Evolutionary conservation across 2,113 vertebrate genomes (phyloP).

Genomic region (Nicator chloris): DNA sequence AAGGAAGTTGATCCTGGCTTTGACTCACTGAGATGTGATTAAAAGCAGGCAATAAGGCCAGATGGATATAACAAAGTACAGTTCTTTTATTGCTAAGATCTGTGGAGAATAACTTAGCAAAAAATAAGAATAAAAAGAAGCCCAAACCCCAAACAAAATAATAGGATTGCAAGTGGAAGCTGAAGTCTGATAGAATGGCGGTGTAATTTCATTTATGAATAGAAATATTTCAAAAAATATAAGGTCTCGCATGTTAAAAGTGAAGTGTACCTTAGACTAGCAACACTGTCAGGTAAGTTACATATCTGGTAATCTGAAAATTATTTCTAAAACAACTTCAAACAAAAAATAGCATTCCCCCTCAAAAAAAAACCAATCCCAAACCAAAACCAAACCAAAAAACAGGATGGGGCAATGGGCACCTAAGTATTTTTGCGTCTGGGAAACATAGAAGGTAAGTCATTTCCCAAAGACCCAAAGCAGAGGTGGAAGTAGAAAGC

Average conservation of each 20-base stretch:
- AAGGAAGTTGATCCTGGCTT: not conserved
- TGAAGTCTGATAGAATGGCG: not conserved
- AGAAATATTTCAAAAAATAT: not conserved
- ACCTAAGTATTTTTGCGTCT: slow-evolving; percentile 8
- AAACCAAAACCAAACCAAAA: not conserved
- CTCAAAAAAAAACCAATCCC: too few species aligned
- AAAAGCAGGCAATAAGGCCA: not conserved
- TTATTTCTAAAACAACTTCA: not conserved
- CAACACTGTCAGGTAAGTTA: not conserved
- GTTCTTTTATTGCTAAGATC: not conserved
- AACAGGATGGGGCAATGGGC: not conserved
- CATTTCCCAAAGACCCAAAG: not conserved
- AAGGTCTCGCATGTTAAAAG: not conserved
- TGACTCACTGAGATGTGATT: not conserved
- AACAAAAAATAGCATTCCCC: not conserved
- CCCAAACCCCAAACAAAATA: not conserved
- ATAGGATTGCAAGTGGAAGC: not conserved
- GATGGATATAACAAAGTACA: not conserved
- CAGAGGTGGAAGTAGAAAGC: not conserved
- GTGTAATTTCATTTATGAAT: not conserved
- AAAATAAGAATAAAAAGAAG: not conserved
- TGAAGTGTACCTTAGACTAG: not conserved
- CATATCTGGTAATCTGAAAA: not conserved
- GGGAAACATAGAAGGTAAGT: not conserved
- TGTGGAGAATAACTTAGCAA: not conserved